Evolutionary conservation across 2,888 invertebrate species (phyloP).

Genomic region (Tillus elongatus): DNA sequence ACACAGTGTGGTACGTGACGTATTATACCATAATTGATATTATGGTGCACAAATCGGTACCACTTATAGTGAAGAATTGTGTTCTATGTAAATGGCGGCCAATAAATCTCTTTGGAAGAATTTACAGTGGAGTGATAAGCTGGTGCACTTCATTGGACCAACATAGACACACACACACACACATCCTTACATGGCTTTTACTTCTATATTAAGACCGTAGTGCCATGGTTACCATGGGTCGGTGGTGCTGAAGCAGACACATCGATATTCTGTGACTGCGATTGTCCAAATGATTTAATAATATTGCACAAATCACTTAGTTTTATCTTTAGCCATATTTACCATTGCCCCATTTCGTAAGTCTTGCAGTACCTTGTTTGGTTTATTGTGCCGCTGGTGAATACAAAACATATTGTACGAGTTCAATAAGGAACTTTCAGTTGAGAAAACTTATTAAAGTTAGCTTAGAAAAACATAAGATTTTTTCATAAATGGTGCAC

Average conservation of each 20-base stretch:
- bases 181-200: conserved; percentile 8
- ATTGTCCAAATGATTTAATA: conserved; percentile 23
- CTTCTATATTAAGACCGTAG: conserved; percentile 30
- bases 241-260: conserved; percentile 22
- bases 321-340: conserved; percentile 13
- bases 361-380: too few relatives aligned
- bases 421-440: too few relatives aligned
- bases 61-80: conserved; percentile 37
- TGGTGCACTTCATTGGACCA: conserved; percentile 4
- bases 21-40: conserved; percentile 29
- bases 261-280: conserved; percentile 26
- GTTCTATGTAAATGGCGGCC: conserved; percentile 36
- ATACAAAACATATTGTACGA: too few relatives aligned
- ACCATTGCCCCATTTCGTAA: too few relatives aligned
- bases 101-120: conserved; percentile 33
- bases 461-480: too few relatives aligned
- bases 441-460: too few relatives aligned
- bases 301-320: conserved; percentile 25
- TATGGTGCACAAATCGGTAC: conserved; percentile 25
- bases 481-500: too few relatives aligned
- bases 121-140: conserved; percentile 29
- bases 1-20: too few relatives aligned
- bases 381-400: too few relatives aligned
- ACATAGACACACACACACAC: too few relatives aligned
- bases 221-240: not conserved